Percentiles rank a stretch among this genome's conserved stretches.
phyloP scores from a whole-genome alignment of 2,113 vertebrate species.

The Hoplias malabaricus region DNA sequence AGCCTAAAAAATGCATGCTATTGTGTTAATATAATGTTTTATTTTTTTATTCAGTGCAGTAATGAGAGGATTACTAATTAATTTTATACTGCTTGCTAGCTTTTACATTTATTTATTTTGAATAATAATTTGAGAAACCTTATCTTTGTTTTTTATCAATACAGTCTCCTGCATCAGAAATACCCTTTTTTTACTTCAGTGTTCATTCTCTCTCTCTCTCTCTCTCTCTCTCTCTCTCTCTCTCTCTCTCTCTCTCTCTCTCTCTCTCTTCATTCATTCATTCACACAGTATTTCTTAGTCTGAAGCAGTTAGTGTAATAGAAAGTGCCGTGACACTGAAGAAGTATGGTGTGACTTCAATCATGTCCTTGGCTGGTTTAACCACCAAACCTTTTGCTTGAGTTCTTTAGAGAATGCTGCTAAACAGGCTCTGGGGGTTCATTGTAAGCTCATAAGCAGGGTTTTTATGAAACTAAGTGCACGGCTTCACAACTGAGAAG shows the following conservation, averaged over 20 bases:
- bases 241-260: too few species aligned
- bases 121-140: too few species aligned
- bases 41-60: too few species aligned
- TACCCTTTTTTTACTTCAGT: too few species aligned
- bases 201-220: neutral
- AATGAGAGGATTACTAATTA: too few species aligned
- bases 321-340: slow-evolving; percentile 45
- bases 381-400: neutral
- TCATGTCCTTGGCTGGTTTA: slow-evolving; percentile 54
- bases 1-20: neutral
- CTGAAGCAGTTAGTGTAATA: slow-evolving; percentile 48
- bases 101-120: too few species aligned
- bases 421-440: slow-evolving; percentile 34
- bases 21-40: too few species aligned
- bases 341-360: slow-evolving; percentile 64
- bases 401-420: slow-evolving; percentile 25
- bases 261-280: neutral
- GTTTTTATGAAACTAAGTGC: too few species aligned
- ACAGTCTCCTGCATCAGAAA: too few species aligned
- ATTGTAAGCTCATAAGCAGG: too few species aligned
- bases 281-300: neutral
- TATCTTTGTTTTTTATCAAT: neutral
- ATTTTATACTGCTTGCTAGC: too few species aligned
- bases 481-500: too few species aligned
- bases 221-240: neutral